Evolutionary conservation across 1,140 invertebrate species (phyloP).

Genomic region (Telenomus remus): DNA sequence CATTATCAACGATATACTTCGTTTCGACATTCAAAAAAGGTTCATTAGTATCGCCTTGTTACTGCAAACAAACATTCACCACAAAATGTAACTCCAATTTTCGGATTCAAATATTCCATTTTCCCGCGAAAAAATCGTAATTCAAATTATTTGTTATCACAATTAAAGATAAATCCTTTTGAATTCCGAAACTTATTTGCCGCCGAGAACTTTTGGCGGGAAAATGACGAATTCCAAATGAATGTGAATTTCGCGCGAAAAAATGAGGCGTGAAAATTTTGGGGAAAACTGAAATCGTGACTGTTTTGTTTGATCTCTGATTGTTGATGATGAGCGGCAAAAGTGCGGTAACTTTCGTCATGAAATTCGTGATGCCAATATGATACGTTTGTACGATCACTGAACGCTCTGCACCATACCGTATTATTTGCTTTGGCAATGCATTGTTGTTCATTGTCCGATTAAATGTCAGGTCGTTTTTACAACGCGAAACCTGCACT

Average conservation of each 20-base stretch:
- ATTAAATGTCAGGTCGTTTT: constrained; percentile 43
- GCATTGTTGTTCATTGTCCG: constrained; percentile 53
- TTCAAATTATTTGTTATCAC: too few species aligned
- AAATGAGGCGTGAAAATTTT: too few species aligned
- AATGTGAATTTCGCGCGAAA: too few species aligned
- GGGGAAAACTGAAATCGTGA: constrained; percentile 51
- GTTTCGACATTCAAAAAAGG: constrained; percentile 28
- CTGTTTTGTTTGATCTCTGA: constrained; percentile 51
- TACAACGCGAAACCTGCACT: constrained; percentile 15
- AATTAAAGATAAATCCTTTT: too few species aligned
- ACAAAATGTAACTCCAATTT: too few species aligned
- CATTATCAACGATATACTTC: constrained; percentile 33
- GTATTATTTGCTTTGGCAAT: constrained; percentile 55
- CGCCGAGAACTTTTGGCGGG: too few species aligned
- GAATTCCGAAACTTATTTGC: too few species aligned
- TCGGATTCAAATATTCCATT: constrained; percentile 5
- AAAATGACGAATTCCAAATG: too few species aligned
- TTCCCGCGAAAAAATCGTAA: constrained; percentile 13
- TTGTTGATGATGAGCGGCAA: constrained; percentile 54
- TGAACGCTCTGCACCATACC: constrained; percentile 33
- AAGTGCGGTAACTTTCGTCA: constrained; percentile 54
- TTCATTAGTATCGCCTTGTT: constrained; percentile 22
- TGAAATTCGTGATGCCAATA: constrained; percentile 46
- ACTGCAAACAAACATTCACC: too few species aligned
- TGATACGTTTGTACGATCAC: constrained; percentile 49